A percentile compares a stretch with the other conserved stretches of the same genome.
These are phyloP conservation scores for Dromococcyx pavoninus DNA, from an alignment of 2,797 vertebrate species.

Conservation along the genomic window DNA sequence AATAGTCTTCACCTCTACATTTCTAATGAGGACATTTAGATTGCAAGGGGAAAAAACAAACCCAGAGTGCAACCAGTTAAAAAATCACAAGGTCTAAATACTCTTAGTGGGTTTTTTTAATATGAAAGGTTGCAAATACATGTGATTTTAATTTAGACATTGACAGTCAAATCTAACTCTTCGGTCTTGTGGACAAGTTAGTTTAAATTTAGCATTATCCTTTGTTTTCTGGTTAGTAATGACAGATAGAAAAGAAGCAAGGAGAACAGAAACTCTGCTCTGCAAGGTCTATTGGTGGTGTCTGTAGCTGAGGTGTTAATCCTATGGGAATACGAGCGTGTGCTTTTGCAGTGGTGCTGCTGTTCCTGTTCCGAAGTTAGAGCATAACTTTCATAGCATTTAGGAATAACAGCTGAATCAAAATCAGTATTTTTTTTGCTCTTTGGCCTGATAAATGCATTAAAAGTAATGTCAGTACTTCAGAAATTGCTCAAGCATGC, in stretches of 20 bases:
- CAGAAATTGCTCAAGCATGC: background rate
- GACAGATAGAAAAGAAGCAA: background rate
- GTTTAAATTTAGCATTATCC: background rate
- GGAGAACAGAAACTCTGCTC: background rate
- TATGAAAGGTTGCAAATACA: background rate
- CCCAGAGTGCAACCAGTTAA: background rate
- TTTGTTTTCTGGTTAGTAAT: background rate
- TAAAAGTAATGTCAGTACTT: background rate
- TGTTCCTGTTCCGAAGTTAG: background rate
- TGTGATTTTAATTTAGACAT: background rate
- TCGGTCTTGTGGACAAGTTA: background rate
- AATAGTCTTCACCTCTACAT: background rate
- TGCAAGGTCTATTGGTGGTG: accelerated
- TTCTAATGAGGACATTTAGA: background rate
- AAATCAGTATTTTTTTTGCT: background rate
- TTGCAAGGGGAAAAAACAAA: background rate
- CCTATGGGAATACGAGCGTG: background rate
- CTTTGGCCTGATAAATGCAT: background rate
- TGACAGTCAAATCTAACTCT: background rate
- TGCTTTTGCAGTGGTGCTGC: background rate
- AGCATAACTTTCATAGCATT: background rate
- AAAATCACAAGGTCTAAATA: background rate
- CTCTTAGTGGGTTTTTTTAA: background rate
- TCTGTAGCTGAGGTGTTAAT: background rate
- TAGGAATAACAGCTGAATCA: background rate